Evolutionary conservation across 2,113 vertebrate species (phyloP).

Genomic region (Polypterus senegalus): DNA sequence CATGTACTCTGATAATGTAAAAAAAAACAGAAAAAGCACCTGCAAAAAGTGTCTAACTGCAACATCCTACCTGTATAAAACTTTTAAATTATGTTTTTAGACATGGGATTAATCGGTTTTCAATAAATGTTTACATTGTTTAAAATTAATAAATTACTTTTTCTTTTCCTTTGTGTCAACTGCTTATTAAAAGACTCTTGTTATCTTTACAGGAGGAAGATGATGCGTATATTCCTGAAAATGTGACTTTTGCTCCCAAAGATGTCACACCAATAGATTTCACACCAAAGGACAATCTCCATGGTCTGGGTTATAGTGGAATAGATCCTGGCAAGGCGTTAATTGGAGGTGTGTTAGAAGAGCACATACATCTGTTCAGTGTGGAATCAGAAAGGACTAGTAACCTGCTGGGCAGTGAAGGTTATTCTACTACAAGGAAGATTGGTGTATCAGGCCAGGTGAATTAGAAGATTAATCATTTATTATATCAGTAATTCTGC

Average conservation of each 20-base stretch:
- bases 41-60: no score
- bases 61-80: no score
- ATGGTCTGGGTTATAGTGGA: conserved; percentile 81
- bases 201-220: conserved; percentile 51
- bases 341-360: conserved; percentile 34
- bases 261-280: conserved; percentile 78
- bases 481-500: no score
- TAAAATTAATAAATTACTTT: neutral
- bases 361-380: conserved; percentile 58
- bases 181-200: neutral
- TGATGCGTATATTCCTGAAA: conserved; percentile 65
- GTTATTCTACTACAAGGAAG: conserved; percentile 42
- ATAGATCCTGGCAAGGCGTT: conserved; percentile 72
- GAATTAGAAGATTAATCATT: conserved; percentile 6
- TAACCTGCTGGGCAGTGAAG: conserved; percentile 50
- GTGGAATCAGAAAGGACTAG: conserved; percentile 42
- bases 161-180: neutral
- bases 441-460: conserved; percentile 85
- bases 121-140: neutral
- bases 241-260: conserved; percentile 86
- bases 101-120: neutral
- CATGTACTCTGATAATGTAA: no score
- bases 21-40: no score
- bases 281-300: conserved; percentile 60
- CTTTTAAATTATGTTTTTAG: neutral